Conservation (phyloP, 2,113 vertebrate genomes). For the Capra hircus region DNA sequence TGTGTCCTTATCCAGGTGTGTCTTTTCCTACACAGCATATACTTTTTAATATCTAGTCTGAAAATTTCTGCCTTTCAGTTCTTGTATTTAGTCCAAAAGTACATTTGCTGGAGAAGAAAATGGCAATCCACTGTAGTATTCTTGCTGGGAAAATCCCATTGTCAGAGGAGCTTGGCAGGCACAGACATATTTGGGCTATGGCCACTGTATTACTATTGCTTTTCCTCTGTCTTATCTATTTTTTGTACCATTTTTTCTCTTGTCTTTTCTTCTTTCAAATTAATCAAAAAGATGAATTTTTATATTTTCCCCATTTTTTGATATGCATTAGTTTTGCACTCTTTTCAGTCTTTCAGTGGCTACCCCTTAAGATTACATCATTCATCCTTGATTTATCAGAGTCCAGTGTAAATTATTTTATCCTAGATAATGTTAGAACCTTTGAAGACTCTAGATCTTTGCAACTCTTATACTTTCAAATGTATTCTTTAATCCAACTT, state of each 20-base stretch:
- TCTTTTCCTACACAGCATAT: background rate
- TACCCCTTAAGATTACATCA: background rate
- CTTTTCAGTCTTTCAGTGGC: background rate
- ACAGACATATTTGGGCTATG: background rate
- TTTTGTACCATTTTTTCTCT: background rate
- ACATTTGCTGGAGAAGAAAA: background rate
- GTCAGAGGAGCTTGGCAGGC: background rate
- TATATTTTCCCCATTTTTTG: background rate
- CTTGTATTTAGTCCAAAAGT: background rate
- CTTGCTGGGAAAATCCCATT: background rate
- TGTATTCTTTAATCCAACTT: background rate
- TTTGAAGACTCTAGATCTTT: background rate
- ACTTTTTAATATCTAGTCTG: background rate
- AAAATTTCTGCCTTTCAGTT: background rate
- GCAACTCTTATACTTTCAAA: background rate
- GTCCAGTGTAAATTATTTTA: background rate
- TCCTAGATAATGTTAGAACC: background rate
- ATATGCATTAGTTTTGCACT: background rate
- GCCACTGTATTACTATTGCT: background rate
- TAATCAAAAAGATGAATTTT: background rate
- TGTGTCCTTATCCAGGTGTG: background rate
- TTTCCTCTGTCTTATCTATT: background rate
- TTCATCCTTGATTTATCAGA: background rate
- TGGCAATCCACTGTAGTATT: background rate
- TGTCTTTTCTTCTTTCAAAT: background rate